Conservation (phyloP, 2,797 vertebrate species). For the Onychomys leucogaster region DNA sequence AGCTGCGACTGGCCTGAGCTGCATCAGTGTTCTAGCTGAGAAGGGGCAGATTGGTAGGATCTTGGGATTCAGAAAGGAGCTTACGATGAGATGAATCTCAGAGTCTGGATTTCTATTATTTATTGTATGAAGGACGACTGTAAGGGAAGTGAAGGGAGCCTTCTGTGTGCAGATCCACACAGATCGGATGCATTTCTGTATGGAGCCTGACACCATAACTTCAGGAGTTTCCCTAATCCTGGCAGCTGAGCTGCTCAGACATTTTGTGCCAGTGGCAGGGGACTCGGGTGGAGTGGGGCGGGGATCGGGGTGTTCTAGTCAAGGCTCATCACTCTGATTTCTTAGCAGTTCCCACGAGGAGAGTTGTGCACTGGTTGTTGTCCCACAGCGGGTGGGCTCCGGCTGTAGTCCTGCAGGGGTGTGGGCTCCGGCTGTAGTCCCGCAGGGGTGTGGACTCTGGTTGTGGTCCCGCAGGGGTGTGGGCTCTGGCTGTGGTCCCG, state of each 20-base stretch:
- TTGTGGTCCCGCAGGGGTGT: too few relatives aligned
- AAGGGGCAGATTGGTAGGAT: neutral
- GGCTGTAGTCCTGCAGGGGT: too few relatives aligned
- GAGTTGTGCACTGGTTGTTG: neutral
- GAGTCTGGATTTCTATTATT: neutral
- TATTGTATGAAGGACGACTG: neutral
- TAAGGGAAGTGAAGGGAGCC: neutral
- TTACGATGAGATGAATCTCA: neutral
- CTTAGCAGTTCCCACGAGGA: neutral
- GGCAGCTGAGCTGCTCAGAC: neutral
- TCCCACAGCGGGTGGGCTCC: neutral
- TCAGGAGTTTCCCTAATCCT: neutral
- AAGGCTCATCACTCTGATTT: neutral
- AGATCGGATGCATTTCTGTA: neutral
- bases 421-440: too few relatives aligned
- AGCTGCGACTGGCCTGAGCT: neutral
- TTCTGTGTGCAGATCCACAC: neutral
- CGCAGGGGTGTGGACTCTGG: too few relatives aligned
- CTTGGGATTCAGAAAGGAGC: neutral
- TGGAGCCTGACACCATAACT: neutral
- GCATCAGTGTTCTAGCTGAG: neutral
- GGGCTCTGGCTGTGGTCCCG: too few relatives aligned
- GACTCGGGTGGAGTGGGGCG: neutral
- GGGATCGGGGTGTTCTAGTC: neutral
- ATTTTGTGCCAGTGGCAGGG: neutral